Evolutionary conservation across 35 echinoderm and acorn worm genomes (phyloP), one percentile per base, ranked within the genome.

Genomic region (Strongylocentrotus purpuratus): DNA sequence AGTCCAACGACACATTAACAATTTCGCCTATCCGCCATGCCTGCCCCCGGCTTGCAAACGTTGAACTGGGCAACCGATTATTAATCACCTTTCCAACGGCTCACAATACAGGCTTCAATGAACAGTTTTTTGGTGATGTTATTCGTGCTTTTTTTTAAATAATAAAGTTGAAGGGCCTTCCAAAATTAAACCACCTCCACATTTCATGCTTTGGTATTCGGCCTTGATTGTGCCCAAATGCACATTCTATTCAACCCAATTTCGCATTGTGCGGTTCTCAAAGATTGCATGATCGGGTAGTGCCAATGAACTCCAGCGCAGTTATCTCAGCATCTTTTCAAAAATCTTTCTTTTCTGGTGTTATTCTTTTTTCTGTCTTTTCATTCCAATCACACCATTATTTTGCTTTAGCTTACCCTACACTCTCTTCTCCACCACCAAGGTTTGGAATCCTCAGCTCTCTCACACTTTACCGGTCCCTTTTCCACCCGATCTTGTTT

Each of bases 1-100:
- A 89, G 87, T 89, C 41, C 87, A 89, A 89, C 87, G 87, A 89
- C 87, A 89, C 87, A 45, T 46, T 33, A 22, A 89, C 87, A 89
- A 78, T 78, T 78, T 78, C 65, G 65, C 65, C 33, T 45, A 33
- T 13, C 45, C 87, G 31, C 87, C 33, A 41, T 45, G 18, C 33
- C 8, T 41, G 65, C 65, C 65, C 11, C 33, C 87, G 32, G 45
- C 32, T 89, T 5, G 9, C 33, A 89, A 45, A 45, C 8, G 6
- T 89, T 89, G 87, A 89, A 45, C 87, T n/a, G n/a, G 33, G 87
- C 52, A 59, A 9, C 5, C 87, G 45, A 33, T 18, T 45, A 89
- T 89, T 18, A 45, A 89, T 89, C 87, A 89, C 87, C 32, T 33
- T 15, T 89, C 32, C 32, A 89, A 33, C 45, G 28, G 28, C 9